Evolutionary conservation across 2,113 vertebrate species (phyloP).

Genomic region (Bagarius yarrelli): DNA sequence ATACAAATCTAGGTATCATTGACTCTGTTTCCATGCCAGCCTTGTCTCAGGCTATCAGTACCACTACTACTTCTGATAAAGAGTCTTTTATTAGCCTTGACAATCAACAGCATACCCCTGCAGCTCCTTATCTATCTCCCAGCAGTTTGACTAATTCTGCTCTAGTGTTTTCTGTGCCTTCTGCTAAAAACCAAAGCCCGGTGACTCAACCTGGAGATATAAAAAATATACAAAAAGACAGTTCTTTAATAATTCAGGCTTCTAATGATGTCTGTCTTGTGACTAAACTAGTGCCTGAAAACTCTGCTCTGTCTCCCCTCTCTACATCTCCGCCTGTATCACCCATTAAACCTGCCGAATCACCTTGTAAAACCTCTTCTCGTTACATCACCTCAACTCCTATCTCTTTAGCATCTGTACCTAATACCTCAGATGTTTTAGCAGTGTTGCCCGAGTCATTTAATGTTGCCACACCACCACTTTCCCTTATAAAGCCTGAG

Average conservation of each 20-base stretch:
- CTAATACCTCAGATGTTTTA: slow-evolving; percentile 37
- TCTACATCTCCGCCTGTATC: slow-evolving; percentile 51
- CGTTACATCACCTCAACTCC: slow-evolving; percentile 45
- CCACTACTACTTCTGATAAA: slow-evolving; percentile 11
- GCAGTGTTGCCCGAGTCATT: slow-evolving; percentile 35
- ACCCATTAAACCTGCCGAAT: slow-evolving; percentile 34
- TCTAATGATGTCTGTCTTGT: slow-evolving; percentile 42
- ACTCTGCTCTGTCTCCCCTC: slow-evolving; percentile 19
- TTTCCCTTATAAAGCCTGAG: slow-evolving; percentile 51
- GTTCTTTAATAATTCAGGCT: slow-evolving; percentile 4
- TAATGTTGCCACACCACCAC: slow-evolving; percentile 27
- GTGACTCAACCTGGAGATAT: slow-evolving; percentile 42
- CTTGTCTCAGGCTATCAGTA: slow-evolving; percentile 55
- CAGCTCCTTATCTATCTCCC: slow-evolving; percentile 53
- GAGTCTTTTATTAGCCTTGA: neutral
- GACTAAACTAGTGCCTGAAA: slow-evolving; percentile 49
- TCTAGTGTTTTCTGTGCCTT: neutral
- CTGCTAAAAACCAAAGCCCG: slow-evolving; percentile 59
- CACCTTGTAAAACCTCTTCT: slow-evolving; percentile 52
- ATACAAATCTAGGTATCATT: slow-evolving; percentile 58
- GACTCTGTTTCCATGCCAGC: slow-evolving; percentile 57
- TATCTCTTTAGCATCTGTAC: slow-evolving; percentile 26
- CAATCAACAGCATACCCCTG: slow-evolving; percentile 53
- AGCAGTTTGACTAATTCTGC: slow-evolving; percentile 51
- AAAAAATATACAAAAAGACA: slow-evolving; percentile 48